Percentiles rank a stretch among this genome's conserved stretches.
These are phyloP conservation scores for Oligia fasciuncula DNA, from an alignment of 2,888 invertebrate species.

Conservation along the genomic window DNA sequence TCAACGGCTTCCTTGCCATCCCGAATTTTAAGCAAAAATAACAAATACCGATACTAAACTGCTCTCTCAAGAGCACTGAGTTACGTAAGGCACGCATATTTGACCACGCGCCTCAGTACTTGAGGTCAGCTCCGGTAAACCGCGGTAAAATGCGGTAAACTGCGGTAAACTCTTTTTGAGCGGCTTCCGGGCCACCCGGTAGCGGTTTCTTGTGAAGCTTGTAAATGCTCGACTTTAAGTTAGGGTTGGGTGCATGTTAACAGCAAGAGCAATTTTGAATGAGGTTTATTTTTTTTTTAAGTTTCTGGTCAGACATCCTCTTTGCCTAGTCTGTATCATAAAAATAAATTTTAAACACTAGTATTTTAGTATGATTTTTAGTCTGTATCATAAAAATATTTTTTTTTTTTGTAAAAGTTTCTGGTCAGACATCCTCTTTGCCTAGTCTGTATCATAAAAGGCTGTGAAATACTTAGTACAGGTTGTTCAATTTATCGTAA, in stretches of 20 bases:
- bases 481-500: too few relatives aligned
- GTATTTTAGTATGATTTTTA: too few relatives aligned
- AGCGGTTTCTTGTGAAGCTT: constrained; percentile 53
- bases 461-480: too few relatives aligned
- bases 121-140: constrained; percentile 46
- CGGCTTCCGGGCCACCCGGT: constrained; percentile 76
- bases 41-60: not conserved
- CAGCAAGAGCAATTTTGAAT: constrained; percentile 31
- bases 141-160: constrained; percentile 32
- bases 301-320: too few relatives aligned
- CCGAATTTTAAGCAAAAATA: not conserved
- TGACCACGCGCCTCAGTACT: constrained; percentile 25
- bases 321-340: too few relatives aligned
- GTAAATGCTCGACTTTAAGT: constrained; percentile 59
- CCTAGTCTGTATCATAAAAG: too few relatives aligned
- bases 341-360: too few relatives aligned
- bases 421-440: too few relatives aligned
- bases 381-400: too few relatives aligned
- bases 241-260: constrained; percentile 35
- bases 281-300: too few relatives aligned
- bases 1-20: not conserved
- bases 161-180: constrained; percentile 62
- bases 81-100: constrained; percentile 36
- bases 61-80: not conserved
- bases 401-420: too few relatives aligned